phyloP scores from a whole-genome alignment of 1,140 invertebrate genomes.

The Drosophila sproati region DNA sequence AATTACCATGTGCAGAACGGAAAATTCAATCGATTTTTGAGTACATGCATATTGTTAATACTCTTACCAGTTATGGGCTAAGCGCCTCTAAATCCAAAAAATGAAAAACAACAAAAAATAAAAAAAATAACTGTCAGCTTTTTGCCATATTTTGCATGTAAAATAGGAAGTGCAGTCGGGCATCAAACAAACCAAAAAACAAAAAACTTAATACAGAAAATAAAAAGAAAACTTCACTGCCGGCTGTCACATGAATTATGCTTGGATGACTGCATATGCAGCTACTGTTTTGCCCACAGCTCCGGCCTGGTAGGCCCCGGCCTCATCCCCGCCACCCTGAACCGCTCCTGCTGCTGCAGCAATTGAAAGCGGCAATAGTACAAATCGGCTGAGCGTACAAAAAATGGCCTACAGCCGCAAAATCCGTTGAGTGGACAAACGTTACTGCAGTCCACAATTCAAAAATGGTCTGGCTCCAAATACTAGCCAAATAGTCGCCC shows the following conservation, averaged over 20 bases:
- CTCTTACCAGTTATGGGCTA: background rate
- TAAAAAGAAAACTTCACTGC: constrained; percentile 28
- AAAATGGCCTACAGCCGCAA: constrained; percentile 36
- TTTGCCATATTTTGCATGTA: constrained; percentile 57
- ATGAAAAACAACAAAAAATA: background rate
- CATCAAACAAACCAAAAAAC: constrained; percentile 2
- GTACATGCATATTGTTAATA: constrained; percentile 3
- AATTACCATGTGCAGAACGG: constrained; percentile 19
- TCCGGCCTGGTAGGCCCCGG: background rate
- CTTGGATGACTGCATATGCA: constrained; percentile 57
- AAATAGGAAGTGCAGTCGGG: constrained; percentile 51
- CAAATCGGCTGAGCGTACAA: constrained; percentile 44
- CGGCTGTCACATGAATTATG: constrained; percentile 74
- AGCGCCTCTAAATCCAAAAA: background rate
- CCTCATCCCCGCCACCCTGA: no score
- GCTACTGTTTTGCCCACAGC: background rate
- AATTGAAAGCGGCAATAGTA: constrained; percentile 41
- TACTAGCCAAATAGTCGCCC: constrained; percentile 13
- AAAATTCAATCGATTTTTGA: constrained; percentile 7
- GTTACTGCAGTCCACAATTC: constrained; percentile 80
- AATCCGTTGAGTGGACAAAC: constrained; percentile 18
- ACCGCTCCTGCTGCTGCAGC: background rate
- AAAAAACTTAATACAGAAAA: no score
- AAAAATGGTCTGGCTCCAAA: constrained; percentile 24
- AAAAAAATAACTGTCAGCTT: no score